Percentiles rank a stretch among this genome's conserved stretches.
Conservation (phyloP, 1,140 invertebrate species). For the Lasaia peninsularis region DNA sequence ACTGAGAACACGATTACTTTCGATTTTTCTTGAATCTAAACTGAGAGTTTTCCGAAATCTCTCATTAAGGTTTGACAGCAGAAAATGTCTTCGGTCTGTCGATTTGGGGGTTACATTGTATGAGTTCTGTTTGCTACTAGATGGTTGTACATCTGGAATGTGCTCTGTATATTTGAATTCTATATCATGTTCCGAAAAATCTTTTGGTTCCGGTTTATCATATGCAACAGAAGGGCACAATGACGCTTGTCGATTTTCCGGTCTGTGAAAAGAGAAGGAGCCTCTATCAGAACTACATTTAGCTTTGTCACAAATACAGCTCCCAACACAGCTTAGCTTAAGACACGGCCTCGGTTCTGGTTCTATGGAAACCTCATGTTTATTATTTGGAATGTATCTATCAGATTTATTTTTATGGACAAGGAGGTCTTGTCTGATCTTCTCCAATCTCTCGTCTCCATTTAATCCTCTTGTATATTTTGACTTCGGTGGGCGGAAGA, state of each 20-base stretch:
- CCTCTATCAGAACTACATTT: constrained; percentile 53
- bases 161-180: constrained; percentile 69
- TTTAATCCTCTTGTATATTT: constrained; percentile 66
- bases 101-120: constrained; percentile 68
- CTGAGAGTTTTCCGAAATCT: constrained; percentile 73
- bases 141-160: constrained; percentile 60
- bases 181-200: constrained; percentile 61
- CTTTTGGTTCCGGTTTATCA: constrained; percentile 35
- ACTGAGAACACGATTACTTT: constrained; percentile 57
- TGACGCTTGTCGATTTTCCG: constrained; percentile 51
- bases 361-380: constrained; percentile 49
- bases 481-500: constrained; percentile 64
- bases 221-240: constrained; percentile 52
- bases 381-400: constrained; percentile 59
- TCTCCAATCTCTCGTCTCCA: constrained; percentile 65
- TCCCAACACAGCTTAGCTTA: constrained; percentile 56
- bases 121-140: constrained; percentile 63
- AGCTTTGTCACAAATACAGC: constrained; percentile 57
- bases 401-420: constrained; percentile 63
- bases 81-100: constrained; percentile 54
- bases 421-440: constrained; percentile 66
- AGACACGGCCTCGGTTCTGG: constrained; percentile 45
- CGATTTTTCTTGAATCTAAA: constrained; percentile 65
- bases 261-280: constrained; percentile 62
- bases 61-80: constrained; percentile 71